A percentile compares a stretch with the other conserved stretches of the same genome.
These are phyloP conservation scores for Leucopsar rothschildi DNA, from an alignment of 2,113 vertebrate genomes.

Conservation along the genomic window DNA sequence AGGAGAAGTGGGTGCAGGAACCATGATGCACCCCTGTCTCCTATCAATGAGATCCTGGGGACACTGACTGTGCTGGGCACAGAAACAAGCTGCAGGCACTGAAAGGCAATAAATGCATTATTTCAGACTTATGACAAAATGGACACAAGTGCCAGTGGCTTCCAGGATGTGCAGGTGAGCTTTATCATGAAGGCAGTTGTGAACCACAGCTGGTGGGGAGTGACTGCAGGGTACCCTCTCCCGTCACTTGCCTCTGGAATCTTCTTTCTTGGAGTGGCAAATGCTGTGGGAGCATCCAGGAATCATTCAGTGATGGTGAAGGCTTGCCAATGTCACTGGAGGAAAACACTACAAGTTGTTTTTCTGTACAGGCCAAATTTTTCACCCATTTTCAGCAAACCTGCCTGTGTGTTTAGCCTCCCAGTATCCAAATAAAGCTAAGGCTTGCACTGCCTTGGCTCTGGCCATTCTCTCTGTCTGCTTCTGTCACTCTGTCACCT, in stretches of 20 bases:
- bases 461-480: neutral
- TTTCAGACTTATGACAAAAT: neutral
- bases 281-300: neutral
- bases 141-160: neutral
- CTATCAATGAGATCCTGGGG: rapidly evolving
- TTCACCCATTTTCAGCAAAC: neutral
- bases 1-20: neutral
- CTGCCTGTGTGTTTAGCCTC: neutral
- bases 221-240: rapidly evolving
- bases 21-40: neutral
- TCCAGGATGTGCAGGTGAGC: neutral
- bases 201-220: neutral
- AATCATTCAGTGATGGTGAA: rapidly evolving
- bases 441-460: neutral
- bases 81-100: neutral
- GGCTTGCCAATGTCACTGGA: neutral
- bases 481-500: conserved; percentile 2
- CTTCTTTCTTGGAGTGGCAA: neutral
- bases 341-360: neutral
- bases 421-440: neutral
- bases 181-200: neutral
- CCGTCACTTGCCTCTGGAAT: neutral
- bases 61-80: rapidly evolving
- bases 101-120: neutral
- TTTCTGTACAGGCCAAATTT: neutral